Evolutionary conservation across 2,797 vertebrate genomes (phyloP).

Genomic region (Myiotriccus ornatus): DNA sequence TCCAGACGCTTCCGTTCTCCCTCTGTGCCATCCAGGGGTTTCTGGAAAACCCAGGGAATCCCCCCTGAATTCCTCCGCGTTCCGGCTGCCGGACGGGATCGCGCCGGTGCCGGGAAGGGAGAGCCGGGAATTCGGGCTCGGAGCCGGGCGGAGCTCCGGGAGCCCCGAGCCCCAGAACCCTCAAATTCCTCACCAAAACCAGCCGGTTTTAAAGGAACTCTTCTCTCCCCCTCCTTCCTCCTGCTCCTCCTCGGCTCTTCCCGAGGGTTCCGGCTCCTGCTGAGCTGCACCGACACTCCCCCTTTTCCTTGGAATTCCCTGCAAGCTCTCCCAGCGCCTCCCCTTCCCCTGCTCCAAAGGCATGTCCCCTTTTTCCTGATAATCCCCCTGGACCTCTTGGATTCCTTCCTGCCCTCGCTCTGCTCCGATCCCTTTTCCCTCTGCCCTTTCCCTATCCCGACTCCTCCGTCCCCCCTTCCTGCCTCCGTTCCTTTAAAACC

Average conservation of each 20-base stretch:
- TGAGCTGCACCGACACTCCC: background rate
- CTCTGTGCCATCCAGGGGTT: background rate
- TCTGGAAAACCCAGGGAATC: background rate
- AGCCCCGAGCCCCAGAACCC: background rate
- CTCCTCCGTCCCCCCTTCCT: background rate
- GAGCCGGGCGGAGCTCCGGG: background rate
- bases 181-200: fast-evolving
- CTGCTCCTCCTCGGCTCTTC: background rate
- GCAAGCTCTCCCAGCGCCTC: no score
- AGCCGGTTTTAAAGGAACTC: background rate
- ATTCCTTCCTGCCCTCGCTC: background rate
- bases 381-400: background rate
- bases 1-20: background rate
- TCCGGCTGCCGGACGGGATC: background rate
- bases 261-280: background rate
- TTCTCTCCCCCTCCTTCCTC: background rate
- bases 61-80: no score
- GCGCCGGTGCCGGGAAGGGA: background rate
- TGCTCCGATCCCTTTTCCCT: background rate
- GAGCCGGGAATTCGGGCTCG: background rate
- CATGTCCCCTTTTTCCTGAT: background rate
- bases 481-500: background rate
- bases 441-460: background rate
- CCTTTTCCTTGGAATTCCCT: background rate
- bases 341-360: background rate